Evolutionary conservation across 2,888 invertebrate genomes (phyloP), one percentile per base, ranked within the genome.

Genomic region (Aproaerema taeniolella): DNA sequence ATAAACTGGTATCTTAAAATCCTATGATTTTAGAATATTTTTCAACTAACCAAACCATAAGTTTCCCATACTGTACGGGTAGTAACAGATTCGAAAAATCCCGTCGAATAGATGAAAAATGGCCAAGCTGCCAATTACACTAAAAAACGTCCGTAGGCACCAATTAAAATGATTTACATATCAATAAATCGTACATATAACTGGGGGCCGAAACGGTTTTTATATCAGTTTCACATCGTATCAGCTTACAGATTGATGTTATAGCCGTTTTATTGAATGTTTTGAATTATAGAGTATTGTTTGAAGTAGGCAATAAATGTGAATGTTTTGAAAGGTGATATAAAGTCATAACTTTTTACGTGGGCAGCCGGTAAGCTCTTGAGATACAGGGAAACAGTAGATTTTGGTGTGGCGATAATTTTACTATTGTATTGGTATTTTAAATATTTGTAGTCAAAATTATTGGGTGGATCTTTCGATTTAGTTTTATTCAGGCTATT

Each of bases 91-190:
- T 35, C 35, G 16, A 49, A 42, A 62, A 60, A 61, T 61, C 55
- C 56, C 55, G 56, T 52, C 49, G 52, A 41, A 43, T 61, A 55
- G 65, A 71, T 81, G 82, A 82, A 75, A 75, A 76, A 83, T 67
- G 76, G 61, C 61, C 61, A 53, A 69, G 59, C 72, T 79, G 81
- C 82, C 83, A 85, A 85, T 85, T 83, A 82, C 72, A 74, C 69
- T 75, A 80, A 85, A 82, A 83, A 83, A 81, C 73, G 76, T 78
- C 79, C 76, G 65, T 67, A 62, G 70, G 67, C 73, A 52, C 81
- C 85, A 81, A 85, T 85, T 85, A 83, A 85, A 83, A 78, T 85
- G 85, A 85, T 85, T 85, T 85, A 85, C 81, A 81, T 76, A 69
- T 77, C 82, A 70, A 85, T 85, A 85, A 83, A 85, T 85, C 74